Conservation (phyloP, 2,113 vertebrate species). For the Butastur rufipennis region DNA sequence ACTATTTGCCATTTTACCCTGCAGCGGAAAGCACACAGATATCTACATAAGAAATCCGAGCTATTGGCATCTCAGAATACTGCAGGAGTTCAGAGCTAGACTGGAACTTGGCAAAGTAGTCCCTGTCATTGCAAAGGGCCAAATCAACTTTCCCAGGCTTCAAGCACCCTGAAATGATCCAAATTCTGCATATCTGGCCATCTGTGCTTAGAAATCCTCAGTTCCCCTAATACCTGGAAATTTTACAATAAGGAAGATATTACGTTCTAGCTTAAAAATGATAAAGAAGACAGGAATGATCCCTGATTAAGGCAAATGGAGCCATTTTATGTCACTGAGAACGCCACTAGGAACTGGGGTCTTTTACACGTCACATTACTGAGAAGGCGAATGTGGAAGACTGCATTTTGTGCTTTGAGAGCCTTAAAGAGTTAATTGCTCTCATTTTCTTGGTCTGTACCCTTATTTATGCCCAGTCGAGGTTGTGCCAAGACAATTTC, state of each 20-base stretch:
- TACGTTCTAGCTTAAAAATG: slow-evolving; percentile 2
- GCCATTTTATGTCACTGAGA: not conserved
- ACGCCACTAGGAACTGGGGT: not conserved
- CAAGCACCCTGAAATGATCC: slow-evolving; percentile 56
- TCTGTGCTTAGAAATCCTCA: slow-evolving; percentile 61
- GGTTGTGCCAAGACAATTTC: slow-evolving; percentile 66
- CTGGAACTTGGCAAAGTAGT: slow-evolving; percentile 59
- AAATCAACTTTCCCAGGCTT: slow-evolving; percentile 63
- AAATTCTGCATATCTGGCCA: slow-evolving; percentile 59
- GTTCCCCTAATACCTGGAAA: slow-evolving; percentile 45
- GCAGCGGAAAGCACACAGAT: slow-evolving; percentile 24
- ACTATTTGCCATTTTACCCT: slow-evolving; percentile 4
- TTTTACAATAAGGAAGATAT: slow-evolving; percentile 46
- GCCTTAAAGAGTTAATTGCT: slow-evolving; percentile 54
- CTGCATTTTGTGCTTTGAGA: not conserved
- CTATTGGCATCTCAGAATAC: slow-evolving; percentile 39
- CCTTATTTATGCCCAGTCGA: slow-evolving; percentile 64
- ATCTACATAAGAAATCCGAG: slow-evolving; percentile 55
- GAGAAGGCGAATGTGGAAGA: not conserved
- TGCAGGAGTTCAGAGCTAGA: slow-evolving; percentile 55
- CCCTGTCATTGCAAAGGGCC: slow-evolving; percentile 52
- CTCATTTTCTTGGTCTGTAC: slow-evolving; percentile 40
- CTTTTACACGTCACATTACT: not conserved
- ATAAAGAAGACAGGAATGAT: not conserved
- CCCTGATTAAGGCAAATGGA: not conserved